These are phyloP conservation scores for Clarias magur DNA, from an alignment of 2,113 vertebrate genomes.

Conservation along the genomic window DNA sequence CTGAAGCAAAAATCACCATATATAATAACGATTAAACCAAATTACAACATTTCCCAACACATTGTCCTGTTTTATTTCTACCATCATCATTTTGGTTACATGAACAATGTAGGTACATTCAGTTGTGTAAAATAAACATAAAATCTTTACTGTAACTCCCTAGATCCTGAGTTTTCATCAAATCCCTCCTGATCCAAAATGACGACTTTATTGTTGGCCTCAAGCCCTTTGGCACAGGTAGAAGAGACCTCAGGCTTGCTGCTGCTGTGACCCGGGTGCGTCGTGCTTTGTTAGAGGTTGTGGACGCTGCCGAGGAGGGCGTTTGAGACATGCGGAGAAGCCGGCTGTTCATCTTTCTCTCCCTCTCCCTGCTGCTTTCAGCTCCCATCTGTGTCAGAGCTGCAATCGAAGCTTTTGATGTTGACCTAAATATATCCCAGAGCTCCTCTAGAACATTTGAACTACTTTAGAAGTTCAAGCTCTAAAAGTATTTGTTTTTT, in stretches of 20 bases:
- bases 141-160: background rate
- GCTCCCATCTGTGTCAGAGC: conserved; percentile 47
- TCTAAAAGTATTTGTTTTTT: conserved; percentile 1
- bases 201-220: background rate
- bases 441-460: conserved; percentile 41
- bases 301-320: conserved; percentile 13
- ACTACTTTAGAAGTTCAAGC: conserved; percentile 50
- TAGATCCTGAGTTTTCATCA: background rate
- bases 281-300: background rate
- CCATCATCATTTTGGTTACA: background rate
- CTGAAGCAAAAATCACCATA: background rate
- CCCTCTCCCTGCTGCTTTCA: conserved; percentile 38
- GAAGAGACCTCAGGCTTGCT: background rate
- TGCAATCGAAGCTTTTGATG: conserved; percentile 49
- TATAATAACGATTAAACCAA: background rate
- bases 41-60: too few species aligned
- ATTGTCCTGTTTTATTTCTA: background rate
- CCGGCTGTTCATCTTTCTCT: conserved; percentile 36
- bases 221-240: background rate
- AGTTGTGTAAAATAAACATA: too few species aligned
- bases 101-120: background rate
- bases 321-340: conserved; percentile 39
- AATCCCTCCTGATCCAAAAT: background rate
- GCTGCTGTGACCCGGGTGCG: background rate
- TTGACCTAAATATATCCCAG: conserved; percentile 49